Evolutionary conservation across 2,888 invertebrate species (phyloP).

Genomic region (Melieria picta): DNA sequence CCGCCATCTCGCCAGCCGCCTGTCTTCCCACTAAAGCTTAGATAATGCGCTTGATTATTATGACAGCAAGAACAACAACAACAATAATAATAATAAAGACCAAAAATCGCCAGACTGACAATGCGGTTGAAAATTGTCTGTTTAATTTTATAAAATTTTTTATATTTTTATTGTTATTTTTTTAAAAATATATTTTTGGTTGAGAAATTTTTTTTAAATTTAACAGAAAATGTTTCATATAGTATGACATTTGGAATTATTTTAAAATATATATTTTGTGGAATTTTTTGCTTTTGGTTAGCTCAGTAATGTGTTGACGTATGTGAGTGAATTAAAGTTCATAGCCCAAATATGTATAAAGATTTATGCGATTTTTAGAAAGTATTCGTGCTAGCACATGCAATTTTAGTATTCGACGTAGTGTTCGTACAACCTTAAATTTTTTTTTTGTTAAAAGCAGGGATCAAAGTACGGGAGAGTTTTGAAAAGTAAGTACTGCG

Average conservation of each 20-base stretch:
- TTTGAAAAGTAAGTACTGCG: too few relatives aligned
- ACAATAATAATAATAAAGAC: too few relatives aligned
- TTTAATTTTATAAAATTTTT: not conserved
- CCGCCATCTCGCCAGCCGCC: too few relatives aligned
- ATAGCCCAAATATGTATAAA: not conserved
- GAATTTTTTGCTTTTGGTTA: not conserved
- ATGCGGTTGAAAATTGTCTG: not conserved
- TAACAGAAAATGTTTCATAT: not conserved
- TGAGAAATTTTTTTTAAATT: not conserved
- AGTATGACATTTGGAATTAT: not conserved
- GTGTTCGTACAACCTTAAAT: too few relatives aligned
- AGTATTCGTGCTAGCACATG: not conserved
- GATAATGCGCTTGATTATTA: too few relatives aligned
- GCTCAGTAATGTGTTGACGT: too few relatives aligned
- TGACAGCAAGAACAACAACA: too few relatives aligned
- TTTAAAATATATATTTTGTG: not conserved
- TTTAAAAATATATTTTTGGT: not conserved
- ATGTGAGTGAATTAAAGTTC: not conserved
- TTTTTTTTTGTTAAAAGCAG: too few relatives aligned
- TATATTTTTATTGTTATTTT: not conserved
- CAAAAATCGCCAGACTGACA: too few relatives aligned
- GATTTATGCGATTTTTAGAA: not conserved
- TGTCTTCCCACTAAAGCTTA: too few relatives aligned
- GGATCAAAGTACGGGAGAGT: too few relatives aligned
- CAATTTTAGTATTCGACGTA: too few relatives aligned